These are phyloP conservation scores for Brachyptera putata DNA, from an alignment of 2,888 invertebrate genomes.

Conservation along the genomic window DNA sequence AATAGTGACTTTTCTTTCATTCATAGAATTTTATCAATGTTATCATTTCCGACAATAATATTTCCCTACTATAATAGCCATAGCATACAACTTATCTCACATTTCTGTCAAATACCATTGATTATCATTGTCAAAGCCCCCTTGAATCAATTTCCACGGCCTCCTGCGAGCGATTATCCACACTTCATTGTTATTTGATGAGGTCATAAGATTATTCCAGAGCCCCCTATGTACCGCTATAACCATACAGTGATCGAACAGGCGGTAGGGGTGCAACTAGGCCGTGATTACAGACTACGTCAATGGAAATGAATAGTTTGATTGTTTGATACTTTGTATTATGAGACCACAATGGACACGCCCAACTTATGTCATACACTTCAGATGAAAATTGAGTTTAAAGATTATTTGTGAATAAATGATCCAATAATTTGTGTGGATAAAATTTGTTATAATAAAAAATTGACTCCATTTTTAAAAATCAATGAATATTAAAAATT, in stretches of 20 bases:
- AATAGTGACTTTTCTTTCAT: too few species aligned
- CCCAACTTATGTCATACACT: slow-evolving; percentile 10
- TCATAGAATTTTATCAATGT: too few species aligned
- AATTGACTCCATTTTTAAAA: too few species aligned
- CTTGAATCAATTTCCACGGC: slow-evolving; percentile 2
- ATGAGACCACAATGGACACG: neutral
- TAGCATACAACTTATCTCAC: slow-evolving; percentile 3
- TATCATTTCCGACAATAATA: slow-evolving; percentile 17
- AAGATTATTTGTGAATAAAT: too few species aligned
- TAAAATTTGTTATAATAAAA: too few species aligned
- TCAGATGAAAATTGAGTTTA: too few species aligned
- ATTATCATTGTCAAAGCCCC: neutral
- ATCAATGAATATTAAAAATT: too few species aligned
- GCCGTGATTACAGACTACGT: neutral
- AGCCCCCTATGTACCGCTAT: neutral
- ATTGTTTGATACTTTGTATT: neutral
- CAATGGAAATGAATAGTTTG: neutral
- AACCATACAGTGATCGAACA: neutral
- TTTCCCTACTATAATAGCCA: too few species aligned
- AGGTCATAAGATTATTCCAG: slow-evolving; percentile 23
- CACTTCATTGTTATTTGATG: slow-evolving; percentile 22
- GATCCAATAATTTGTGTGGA: too few species aligned
- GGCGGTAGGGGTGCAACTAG: neutral
- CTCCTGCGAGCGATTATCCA: slow-evolving; percentile 8
- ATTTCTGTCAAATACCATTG: neutral